Percentiles rank a stretch among this genome's conserved stretches.
phyloP scores from a whole-genome alignment of 2,797 vertebrate species.

The Ctenopoma kingsleyae region DNA sequence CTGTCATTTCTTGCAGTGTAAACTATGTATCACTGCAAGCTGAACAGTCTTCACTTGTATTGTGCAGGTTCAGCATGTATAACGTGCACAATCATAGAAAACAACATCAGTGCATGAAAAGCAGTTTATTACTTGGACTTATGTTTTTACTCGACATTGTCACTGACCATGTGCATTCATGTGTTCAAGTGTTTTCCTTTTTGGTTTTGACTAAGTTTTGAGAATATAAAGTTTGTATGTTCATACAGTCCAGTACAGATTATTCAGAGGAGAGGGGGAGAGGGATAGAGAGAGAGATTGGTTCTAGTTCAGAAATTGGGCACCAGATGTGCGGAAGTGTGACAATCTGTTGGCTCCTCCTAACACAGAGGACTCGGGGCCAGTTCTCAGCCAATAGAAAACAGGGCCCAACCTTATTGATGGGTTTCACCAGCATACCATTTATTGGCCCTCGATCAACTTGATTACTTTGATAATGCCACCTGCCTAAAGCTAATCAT shows the following conservation, averaged over 20 bases:
- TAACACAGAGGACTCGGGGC: constrained; percentile 20
- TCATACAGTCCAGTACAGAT: not conserved
- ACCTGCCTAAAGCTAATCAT: not conserved
- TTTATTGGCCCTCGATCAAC: not conserved
- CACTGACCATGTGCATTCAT: not conserved
- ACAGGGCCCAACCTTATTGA: not conserved
- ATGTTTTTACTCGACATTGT: not conserved
- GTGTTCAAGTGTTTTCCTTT: not conserved
- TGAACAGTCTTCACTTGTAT: not conserved
- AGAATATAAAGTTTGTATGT: not conserved
- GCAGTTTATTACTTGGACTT: not conserved
- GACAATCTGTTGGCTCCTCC: constrained; percentile 52
- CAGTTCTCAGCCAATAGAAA: constrained; percentile 33
- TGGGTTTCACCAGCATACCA: constrained; percentile 10
- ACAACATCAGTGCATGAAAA: not conserved
- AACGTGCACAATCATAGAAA: not conserved
- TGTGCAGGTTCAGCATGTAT: not conserved
- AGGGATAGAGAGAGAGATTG: not conserved
- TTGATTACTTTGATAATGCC: not conserved
- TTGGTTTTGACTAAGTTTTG: not conserved
- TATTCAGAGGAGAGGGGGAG: constrained; percentile 6
- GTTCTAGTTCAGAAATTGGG: constrained; percentile 51
- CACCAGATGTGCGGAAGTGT: constrained; percentile 81
- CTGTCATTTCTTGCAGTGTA: constrained; percentile 2
- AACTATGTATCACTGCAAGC: not conserved